Base-by-base conservation (phyloP, 2,888 invertebrate genomes). In the Drosophila formosana region DNA sequence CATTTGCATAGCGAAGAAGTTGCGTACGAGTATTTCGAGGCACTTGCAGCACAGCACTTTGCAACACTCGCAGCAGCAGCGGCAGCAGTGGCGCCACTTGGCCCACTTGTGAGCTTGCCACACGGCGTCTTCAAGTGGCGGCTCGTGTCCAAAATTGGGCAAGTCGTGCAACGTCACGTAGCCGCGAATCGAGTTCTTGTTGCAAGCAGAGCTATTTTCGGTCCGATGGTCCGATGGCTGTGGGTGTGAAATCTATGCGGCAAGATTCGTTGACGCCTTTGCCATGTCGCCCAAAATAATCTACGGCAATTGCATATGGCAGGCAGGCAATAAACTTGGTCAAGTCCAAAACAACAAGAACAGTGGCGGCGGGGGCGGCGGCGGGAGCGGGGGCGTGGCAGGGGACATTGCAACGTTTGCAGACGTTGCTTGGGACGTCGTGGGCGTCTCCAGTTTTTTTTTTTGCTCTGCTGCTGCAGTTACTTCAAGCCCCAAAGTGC, bases 271-370 rank as follows among this genome's bases (percentile, higher is more conserved):
- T 66, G 79, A 75, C 79, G 78, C 79, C 79, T 79, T 79, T 68
- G 72, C 80, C 80, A 79, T 78, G 78, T 79, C 57, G 66, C 49
- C 60, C 70, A 69, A 88, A 88, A 72, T 88, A 89, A 89, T 82
- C 89, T 79, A 82, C 60, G 85, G 85, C 88, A 85, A 89, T 87
- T 88, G 89, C 90, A 87, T 85, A 79, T 89, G 88, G 85, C 57
- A 57, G 57, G 23, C 89, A 82, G 82, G 83, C 89, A 84, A 88
- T 89, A 89, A 89, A 87, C 88, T 89, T 89, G 88, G 81, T 79
- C 89, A 81, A 89, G 88, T 80, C 88, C 71, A 85, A 80, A 70
- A 67, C 64, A 80, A 64, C 72, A 64, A 65, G 62, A 62, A 60
- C 51, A 51, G 23, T 37, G 49, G 32, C 4, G 43, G 37, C 57